Evolutionary conservation across 2,888 invertebrate genomes (phyloP).

Genomic region (Eustalomyia histrio): DNA sequence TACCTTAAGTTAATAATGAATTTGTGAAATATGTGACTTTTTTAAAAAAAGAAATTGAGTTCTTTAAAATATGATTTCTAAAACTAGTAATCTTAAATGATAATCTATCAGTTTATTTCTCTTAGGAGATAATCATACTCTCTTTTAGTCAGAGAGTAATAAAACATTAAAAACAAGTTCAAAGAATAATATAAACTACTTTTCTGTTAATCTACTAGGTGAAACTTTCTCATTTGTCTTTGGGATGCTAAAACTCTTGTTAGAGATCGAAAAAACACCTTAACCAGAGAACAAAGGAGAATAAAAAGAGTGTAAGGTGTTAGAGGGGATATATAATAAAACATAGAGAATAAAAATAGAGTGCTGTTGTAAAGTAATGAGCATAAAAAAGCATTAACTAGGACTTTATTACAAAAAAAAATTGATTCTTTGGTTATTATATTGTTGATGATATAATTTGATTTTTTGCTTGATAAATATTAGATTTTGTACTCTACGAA

Average conservation of each 20-base stretch:
- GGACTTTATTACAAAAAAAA: conserved; percentile 24
- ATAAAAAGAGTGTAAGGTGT: background rate
- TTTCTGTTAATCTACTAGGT: background rate
- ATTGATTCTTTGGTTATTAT: conserved; percentile 17
- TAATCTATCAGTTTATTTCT: background rate
- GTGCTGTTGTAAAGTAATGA: conserved; percentile 29
- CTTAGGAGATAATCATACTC: background rate
- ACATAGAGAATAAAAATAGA: background rate
- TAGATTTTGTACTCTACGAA: conserved; percentile 71
- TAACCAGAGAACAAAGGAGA: background rate
- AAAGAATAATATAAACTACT: background rate
- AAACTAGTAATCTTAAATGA: background rate
- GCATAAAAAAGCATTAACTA: conserved; percentile 45
- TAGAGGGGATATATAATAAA: background rate
- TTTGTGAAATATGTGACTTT: background rate
- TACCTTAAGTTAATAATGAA: too few species aligned
- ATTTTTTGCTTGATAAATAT: conserved; percentile 34
- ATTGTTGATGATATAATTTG: conserved; percentile 29
- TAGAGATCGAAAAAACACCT: background rate
- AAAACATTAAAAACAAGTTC: background rate
- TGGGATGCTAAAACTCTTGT: background rate
- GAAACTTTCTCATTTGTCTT: background rate
- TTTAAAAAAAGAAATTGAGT: background rate
- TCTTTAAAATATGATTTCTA: background rate
- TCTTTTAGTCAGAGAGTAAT: background rate